Evolutionary conservation across 2,888 invertebrate genomes (phyloP).

Genomic region (Hirtodrosophila trivittata): DNA sequence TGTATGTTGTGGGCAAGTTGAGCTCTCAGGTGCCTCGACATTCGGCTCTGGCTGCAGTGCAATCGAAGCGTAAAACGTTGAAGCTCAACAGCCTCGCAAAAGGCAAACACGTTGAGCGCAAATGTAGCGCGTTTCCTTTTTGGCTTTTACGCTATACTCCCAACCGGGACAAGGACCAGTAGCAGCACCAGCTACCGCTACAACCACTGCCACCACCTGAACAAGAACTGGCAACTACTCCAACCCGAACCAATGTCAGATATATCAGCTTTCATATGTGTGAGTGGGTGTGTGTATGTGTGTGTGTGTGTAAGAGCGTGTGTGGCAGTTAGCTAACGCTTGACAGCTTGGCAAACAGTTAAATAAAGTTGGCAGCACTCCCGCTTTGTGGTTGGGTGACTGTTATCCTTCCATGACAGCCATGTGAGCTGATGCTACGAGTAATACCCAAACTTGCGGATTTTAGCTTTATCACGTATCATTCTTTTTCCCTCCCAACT

Average conservation of each 20-base stretch:
- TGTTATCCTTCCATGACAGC: constrained; percentile 40
- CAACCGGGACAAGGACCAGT: constrained; percentile 33
- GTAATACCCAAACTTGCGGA: constrained; percentile 23
- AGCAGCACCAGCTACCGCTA: not conserved
- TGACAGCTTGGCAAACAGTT: constrained; percentile 78
- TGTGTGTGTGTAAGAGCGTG: constrained; percentile 4
- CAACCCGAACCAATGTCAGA: constrained; percentile 18
- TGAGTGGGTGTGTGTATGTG: constrained; percentile 18
- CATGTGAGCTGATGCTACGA: constrained; percentile 10
- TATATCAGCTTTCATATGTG: constrained; percentile 15
- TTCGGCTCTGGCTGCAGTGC: constrained; percentile 53
- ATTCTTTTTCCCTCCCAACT: not conserved
- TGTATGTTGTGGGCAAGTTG: constrained; percentile 9
- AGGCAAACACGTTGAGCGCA: constrained; percentile 73
- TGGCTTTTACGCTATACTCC: constrained; percentile 58
- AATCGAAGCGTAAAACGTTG: constrained; percentile 76
- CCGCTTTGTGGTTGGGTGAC: constrained; percentile 50
- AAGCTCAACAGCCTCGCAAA: constrained; percentile 60
- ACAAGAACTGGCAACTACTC: constrained; percentile 10
- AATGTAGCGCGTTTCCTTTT: constrained; percentile 77
- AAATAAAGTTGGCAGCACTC: constrained; percentile 74
- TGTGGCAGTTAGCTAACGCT: constrained; percentile 69
- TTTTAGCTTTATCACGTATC: constrained; percentile 23
- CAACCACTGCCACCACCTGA: not conserved
- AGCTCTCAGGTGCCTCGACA: constrained; percentile 21